Evolutionary conservation across 2,113 vertebrate species (phyloP).

Genomic region (Pluvianellus socialis): DNA sequence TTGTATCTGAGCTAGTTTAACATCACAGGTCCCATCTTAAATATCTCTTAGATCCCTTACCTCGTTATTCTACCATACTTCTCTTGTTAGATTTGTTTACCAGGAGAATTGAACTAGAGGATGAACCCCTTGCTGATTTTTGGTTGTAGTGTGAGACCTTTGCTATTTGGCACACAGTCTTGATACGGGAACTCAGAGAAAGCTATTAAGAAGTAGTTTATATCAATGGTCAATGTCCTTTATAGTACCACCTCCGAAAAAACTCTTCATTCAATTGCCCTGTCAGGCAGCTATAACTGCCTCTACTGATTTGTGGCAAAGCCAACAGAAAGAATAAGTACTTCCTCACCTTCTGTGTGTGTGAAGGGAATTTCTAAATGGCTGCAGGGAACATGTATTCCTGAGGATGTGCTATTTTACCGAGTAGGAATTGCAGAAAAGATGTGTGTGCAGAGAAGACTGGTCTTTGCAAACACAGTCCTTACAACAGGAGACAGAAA

Average conservation of each 20-base stretch:
- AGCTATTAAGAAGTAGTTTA: not conserved
- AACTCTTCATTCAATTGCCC: not conserved
- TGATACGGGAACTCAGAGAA: not conserved
- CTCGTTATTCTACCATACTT: not conserved
- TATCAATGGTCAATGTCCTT: not conserved
- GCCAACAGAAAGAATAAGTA: not conserved
- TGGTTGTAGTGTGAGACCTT: not conserved
- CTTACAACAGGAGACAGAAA: not conserved
- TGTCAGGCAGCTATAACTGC: not conserved
- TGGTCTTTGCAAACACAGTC: not conserved
- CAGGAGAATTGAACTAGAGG: not conserved
- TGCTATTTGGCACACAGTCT: not conserved
- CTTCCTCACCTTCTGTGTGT: not conserved
- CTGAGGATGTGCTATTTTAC: not conserved
- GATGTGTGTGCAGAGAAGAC: not conserved
- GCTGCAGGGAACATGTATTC: not conserved
- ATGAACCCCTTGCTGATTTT: not conserved
- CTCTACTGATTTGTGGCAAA: constrained; percentile 13
- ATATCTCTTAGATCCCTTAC: not conserved
- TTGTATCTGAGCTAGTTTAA: not conserved
- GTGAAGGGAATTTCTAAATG: not conserved
- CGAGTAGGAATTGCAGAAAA: not conserved
- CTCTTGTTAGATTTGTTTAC: not conserved
- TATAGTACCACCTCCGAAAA: not conserved
- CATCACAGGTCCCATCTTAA: not conserved